Base-by-base conservation (phyloP, 2,113 vertebrate genomes). In the Grus americana region DNA sequence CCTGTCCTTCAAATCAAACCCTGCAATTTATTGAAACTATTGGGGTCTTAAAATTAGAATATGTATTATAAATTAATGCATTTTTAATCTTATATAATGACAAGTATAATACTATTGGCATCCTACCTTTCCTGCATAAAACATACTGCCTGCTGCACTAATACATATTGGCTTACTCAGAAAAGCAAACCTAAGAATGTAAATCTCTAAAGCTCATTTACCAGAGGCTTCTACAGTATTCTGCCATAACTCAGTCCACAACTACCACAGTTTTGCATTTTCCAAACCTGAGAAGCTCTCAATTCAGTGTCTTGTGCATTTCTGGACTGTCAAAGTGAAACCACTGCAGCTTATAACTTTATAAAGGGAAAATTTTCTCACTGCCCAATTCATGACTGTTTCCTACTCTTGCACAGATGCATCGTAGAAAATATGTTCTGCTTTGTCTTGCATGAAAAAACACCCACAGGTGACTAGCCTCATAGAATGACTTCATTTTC, bases 21-120 rank as follows among this genome's bases (percentile, higher is more conserved):
- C 57, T 96, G 86, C 68, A 88, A 90, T 92, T 91, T 80, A 94
- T 2, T 94, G 47, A 91, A 95, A 97, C 92, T 95, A 97, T 91
- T 17, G 13, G 38, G 23, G 27, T 93, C 92, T 95, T 94, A 90
- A 96, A 90, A 95, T 34, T 30, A 34, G 85, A 96, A 93, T 91
- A 76, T 4, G 11, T 49, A 47, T 76, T 94, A 95, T 50, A 91
- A 94, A 96, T 84, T 10, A 95, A 95, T 40, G 30, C 27, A 74
- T 62, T 91, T 91, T 91, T 86, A 19, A 93, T 79, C 49, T 59
- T 57, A 38, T 2, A 40, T 23, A 90, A 93, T 62, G 67, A 78
- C 65, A 88, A 79, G 36, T 16, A 78, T 66, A 80, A 66, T 42
- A 38, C 10, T 79, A 14, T 2, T 94, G 30, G 63, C 42, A 94